phyloP scores from a whole-genome alignment of 2,797 vertebrate genomes.

The Babyrousa celebensis region DNA sequence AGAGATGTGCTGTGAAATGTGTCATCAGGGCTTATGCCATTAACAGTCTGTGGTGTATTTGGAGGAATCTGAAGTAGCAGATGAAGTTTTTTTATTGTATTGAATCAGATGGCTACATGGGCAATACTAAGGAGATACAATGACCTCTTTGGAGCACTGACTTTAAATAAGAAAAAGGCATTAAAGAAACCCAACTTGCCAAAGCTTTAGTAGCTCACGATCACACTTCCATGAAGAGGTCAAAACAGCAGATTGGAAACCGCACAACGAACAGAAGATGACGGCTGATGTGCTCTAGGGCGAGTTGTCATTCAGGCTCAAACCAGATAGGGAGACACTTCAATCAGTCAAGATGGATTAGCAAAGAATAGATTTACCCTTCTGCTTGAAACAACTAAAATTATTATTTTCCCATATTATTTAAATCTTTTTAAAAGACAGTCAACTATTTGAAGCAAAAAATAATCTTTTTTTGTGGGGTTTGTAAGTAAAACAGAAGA shows the following conservation, averaged over 20 bases:
- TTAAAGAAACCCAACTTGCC: neutral
- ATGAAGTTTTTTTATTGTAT: neutral
- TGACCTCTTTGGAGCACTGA: neutral
- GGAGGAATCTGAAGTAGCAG: neutral
- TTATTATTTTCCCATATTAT: neutral
- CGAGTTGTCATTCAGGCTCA: neutral
- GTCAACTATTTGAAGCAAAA: neutral
- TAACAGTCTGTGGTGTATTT: neutral
- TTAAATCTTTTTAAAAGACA: neutral
- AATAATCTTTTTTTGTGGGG: neutral
- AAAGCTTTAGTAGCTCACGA: neutral
- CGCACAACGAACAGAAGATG: neutral
- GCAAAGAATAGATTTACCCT: slow-evolving; percentile 5
- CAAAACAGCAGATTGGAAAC: neutral
- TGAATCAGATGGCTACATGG: neutral
- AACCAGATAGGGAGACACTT: neutral
- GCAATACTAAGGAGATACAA: neutral
- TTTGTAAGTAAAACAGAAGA: neutral
- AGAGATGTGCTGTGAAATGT: slow-evolving; percentile 13
- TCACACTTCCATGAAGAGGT: neutral
- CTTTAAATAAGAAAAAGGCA: slow-evolving; percentile 35
- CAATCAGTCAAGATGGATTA: neutral
- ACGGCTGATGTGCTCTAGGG: neutral
- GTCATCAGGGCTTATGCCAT: neutral
- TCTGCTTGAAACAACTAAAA: neutral